Conservation (phyloP, 1,140 invertebrate genomes). For the Stenopsyche tienmushanensis region DNA sequence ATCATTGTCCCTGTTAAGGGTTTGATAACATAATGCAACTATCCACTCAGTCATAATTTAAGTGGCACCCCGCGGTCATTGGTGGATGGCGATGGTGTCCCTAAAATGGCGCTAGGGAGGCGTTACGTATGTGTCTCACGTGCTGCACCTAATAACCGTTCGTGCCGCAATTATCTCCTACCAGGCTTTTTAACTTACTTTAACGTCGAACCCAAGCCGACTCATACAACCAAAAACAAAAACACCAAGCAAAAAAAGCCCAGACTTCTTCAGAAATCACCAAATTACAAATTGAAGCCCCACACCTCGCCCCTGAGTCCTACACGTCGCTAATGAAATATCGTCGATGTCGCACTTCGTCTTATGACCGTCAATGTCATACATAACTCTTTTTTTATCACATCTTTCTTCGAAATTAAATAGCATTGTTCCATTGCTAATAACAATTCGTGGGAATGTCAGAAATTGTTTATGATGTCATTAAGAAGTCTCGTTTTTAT, state of each 20-base stretch:
- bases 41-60: slow-evolving; percentile 29
- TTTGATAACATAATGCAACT: slow-evolving; percentile 27
- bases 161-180: slow-evolving; percentile 35
- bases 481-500: too few species aligned
- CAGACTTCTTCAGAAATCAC: background rate
- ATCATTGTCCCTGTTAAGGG: background rate
- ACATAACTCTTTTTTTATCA: too few species aligned
- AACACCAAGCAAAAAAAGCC: background rate
- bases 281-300: background rate
- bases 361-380: too few species aligned
- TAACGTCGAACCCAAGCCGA: background rate
- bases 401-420: too few species aligned
- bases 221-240: slow-evolving; percentile 27
- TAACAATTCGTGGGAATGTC: too few species aligned
- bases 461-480: too few species aligned
- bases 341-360: too few species aligned
- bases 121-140: slow-evolving; percentile 31
- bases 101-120: background rate
- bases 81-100: background rate
- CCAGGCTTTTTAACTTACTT: slow-evolving; percentile 29
- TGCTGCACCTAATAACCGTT: slow-evolving; percentile 34
- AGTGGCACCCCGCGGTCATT: background rate
- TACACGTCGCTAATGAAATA: too few species aligned
- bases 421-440: too few species aligned
- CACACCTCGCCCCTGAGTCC: too few species aligned